Evolutionary conservation across 2,113 vertebrate species (phyloP), one percentile per base, ranked within the genome.

Genomic region (Apteryx mantelli): DNA sequence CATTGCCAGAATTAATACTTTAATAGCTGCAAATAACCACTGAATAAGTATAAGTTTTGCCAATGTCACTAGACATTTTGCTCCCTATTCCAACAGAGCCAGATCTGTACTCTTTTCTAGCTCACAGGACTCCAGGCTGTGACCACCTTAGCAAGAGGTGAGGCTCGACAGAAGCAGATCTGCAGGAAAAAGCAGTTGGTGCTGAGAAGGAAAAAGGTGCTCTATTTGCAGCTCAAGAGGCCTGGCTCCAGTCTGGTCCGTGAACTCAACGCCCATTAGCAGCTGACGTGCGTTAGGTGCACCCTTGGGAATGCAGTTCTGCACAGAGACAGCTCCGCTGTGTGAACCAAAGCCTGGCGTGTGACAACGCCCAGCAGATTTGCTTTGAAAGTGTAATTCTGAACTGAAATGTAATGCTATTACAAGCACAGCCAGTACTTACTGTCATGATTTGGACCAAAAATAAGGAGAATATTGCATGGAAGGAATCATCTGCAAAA

Each of bases 251-350:
- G 4, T 15, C 1, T 0, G 6, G 7, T 84, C 34, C 1, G 0
- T 38, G 20, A 26, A 22, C 71, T 64, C 81, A 60, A 44, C 6
- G 34, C 34, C 42, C 8, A 9, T 61, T 73, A 74, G 5, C 17
- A 55, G 28, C 4, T 6, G 9, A 9, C 60, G 5, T n/a, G 3
- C 0, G 0, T 64, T 64, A 58, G 34, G 8, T 2, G 1, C 3
- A 1, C 1, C 1, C 36, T 4, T 2, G 1, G 1, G 55, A 81
- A 48, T 64, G 9, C 21, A 64, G 13, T 19, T 46, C 7, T 30
- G 14, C 7, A 7, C 4, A 60, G 24, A 13, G 52, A 19, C 4
- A 9, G 22, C 11, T 94, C 44, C 1, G 0, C 22, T 13, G 3
- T 16, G 11, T 65, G 28, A 75, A 24, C 13, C 32, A 13, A 56